Evolutionary conservation across 2,113 vertebrate species (phyloP).

Genomic region (Empidonax alnorum): DNA sequence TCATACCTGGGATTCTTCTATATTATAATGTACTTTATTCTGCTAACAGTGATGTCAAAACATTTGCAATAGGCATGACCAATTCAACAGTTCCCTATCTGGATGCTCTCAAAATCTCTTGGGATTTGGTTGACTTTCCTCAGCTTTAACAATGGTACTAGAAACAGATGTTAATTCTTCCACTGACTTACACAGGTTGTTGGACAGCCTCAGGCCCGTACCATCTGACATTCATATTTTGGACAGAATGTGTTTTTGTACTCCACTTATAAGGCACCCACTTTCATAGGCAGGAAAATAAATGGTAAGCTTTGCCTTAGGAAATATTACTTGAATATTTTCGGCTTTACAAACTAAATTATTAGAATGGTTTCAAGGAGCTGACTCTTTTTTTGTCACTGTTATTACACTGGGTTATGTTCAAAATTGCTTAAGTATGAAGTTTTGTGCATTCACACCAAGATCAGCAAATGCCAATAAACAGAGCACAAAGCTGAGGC

Average conservation of each 20-base stretch:
- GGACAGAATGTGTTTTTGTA: neutral
- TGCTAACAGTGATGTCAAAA: neutral
- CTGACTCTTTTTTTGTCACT: neutral
- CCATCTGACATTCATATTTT: constrained; percentile 8
- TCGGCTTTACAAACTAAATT: neutral
- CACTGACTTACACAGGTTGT: neutral
- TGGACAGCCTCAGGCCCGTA: neutral
- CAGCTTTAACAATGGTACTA: neutral
- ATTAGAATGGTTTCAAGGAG: neutral
- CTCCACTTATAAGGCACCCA: neutral
- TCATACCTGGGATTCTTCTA: neutral
- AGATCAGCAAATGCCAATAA: neutral
- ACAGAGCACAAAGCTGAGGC: neutral
- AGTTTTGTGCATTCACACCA: neutral
- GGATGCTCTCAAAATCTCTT: neutral
- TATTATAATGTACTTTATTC: neutral
- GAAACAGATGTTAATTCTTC: constrained; percentile 30
- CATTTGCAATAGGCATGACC: neutral
- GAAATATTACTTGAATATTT: neutral
- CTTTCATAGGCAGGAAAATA: neutral
- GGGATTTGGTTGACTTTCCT: neutral
- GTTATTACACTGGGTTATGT: neutral
- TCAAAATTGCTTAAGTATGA: neutral
- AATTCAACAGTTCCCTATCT: neutral
- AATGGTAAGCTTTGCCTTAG: neutral